phyloP scores from a whole-genome alignment of 2,797 vertebrate species.

The Anguilla pacifica region DNA sequence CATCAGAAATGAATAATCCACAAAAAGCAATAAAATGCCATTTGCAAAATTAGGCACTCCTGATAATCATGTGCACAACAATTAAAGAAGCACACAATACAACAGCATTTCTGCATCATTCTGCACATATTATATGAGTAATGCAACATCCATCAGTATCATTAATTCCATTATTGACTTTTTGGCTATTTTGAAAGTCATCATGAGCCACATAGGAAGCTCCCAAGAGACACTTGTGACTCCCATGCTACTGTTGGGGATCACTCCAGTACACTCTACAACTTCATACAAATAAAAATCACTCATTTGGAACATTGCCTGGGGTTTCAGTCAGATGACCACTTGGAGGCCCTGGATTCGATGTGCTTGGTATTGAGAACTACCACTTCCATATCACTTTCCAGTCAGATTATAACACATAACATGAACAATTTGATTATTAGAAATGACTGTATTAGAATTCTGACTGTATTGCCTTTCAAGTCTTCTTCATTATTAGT shows the following conservation, averaged over 20 bases:
- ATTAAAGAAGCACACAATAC: not conserved
- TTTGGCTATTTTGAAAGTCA: not conserved
- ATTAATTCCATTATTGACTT: not conserved
- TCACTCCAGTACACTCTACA: not conserved
- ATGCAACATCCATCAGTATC: not conserved
- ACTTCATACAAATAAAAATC: not conserved
- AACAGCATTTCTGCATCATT: not conserved
- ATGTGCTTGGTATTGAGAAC: no score
- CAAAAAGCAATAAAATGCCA: not conserved
- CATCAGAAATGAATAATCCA: not conserved
- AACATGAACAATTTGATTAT: not conserved
- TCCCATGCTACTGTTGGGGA: not conserved
- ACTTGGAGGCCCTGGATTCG: no score
- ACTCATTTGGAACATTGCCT: not conserved
- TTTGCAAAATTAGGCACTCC: not conserved
- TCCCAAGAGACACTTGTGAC: not conserved
- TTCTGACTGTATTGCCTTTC: not conserved
- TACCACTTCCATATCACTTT: no score
- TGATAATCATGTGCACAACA: not conserved
- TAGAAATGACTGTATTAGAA: not conserved
- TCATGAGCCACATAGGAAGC: not conserved
- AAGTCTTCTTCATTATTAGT: not conserved
- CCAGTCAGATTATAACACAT: no score
- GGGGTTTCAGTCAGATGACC: not conserved
- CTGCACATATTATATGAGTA: not conserved